Evolutionary conservation across 2,113 vertebrate genomes (phyloP).

Genomic region (Trochalopteron elliotii): DNA sequence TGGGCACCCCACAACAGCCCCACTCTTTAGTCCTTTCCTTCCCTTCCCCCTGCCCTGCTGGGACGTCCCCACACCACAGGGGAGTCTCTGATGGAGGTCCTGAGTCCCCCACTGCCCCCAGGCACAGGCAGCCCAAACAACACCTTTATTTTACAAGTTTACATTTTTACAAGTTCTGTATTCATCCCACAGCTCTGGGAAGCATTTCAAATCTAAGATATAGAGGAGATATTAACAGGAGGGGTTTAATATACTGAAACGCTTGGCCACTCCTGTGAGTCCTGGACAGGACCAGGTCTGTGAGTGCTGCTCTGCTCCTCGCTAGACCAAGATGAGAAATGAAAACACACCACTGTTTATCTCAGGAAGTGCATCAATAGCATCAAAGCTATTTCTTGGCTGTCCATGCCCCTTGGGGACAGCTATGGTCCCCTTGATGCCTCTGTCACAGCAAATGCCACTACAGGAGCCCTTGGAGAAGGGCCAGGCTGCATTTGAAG

Average conservation of each 20-base stretch:
- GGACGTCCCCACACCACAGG: background rate
- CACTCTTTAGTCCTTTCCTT: rapidly evolving
- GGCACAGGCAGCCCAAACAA: rapidly evolving
- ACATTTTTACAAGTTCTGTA: background rate
- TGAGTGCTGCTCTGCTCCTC: rapidly evolving
- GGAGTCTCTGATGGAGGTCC: background rate
- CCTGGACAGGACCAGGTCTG: background rate
- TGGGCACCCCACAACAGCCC: background rate
- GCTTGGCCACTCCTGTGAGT: rapidly evolving
- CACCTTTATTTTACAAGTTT: background rate
- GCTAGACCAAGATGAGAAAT: background rate
- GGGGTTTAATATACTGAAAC: background rate
- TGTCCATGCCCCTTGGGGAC: background rate
- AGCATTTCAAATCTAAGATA: background rate
- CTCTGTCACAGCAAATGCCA: background rate
- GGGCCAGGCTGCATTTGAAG: background rate
- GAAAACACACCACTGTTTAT: rapidly evolving
- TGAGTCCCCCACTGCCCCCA: background rate
- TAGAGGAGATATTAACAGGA: background rate
- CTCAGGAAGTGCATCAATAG: background rate
- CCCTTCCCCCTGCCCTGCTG: too few relatives aligned
- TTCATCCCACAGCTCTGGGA: background rate
- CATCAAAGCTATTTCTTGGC: background rate
- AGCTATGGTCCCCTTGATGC: background rate
- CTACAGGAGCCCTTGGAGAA: background rate